Base-by-base conservation (phyloP, 2,113 vertebrate genomes). In the Anguilla japonica region DNA sequence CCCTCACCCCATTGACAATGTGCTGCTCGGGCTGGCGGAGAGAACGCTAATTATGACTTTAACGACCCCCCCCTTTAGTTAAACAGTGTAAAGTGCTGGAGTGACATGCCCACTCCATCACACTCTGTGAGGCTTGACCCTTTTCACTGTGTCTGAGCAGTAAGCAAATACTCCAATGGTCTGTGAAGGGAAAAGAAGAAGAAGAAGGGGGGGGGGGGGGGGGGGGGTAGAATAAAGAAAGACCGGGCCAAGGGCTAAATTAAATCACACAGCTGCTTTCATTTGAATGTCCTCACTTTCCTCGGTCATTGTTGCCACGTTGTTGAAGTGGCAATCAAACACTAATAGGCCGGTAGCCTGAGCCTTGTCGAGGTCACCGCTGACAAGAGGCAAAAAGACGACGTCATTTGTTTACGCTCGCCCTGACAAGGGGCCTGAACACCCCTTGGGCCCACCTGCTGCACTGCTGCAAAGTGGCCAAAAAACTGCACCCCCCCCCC, bases 181-280 rank as follows among this genome's bases (percentile, higher is more conserved):
- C 84, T 43, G 56, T 40, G 41, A 15, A 82, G 34, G 13, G 50
- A 26, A 26, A 26, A 67, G 50, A 83, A 82, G 29, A 57, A 71
- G 78, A 82, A n/a, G 46, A 82, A 50, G 39, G 50, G 11, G 43
- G 43, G 7, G 43, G 43, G 43, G 8, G 43, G 39, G 50, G 13
- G 43, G 43, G 8, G 43, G 43, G 8, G 43, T 34, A 53, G 22
- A 85, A 85, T 79, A 88, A 41, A 41, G 78, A 81, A 78, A 39
- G 60, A 85, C 43, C 67, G 43, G 79, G 29, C 84, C 40, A 29
- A 82, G 63, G 79, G 53, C 84, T 85, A 88, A 88, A 88, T 85
- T 82, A 88, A 88, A 85, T 88, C 81, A 88, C 79, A 85, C 83
- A 88, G 87, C 50, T 85, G 87, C 83, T 85, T 88, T 82, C 87